phyloP scores from a whole-genome alignment of 2,113 vertebrate genomes.

The Thymallus thymallus region DNA sequence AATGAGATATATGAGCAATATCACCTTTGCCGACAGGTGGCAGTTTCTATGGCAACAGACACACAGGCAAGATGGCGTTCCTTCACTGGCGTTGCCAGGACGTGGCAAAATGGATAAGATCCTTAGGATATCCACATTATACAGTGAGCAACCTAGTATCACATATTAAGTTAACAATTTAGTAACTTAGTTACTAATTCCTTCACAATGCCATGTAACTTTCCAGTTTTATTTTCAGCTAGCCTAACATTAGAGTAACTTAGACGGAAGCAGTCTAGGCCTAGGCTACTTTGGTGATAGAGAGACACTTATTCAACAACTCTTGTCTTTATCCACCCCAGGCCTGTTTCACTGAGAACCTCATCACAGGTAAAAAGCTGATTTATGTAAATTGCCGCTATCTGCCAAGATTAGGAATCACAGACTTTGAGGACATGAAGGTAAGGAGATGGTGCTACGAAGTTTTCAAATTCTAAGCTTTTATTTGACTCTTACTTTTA shows the following conservation, averaged over 20 bases:
- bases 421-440: conserved; percentile 86
- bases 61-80: conserved; percentile 61
- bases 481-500: not conserved
- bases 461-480: not conserved
- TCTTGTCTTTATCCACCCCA: conserved; percentile 53
- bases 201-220: not conserved
- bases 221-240: not conserved
- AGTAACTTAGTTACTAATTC: not conserved
- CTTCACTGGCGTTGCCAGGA: conserved; percentile 67
- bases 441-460: conserved; percentile 58
- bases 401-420: conserved; percentile 85
- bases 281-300: not conserved
- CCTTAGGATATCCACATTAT: conserved; percentile 71
- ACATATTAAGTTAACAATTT: conserved; percentile 32
- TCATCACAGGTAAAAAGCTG: conserved; percentile 84
- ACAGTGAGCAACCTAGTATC: conserved; percentile 44
- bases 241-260: not conserved
- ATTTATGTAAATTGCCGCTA: conserved; percentile 77
- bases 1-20: not conserved
- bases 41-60: conserved; percentile 65
- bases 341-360: conserved; percentile 86
- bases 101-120: conserved; percentile 70
- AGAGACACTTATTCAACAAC: not conserved
- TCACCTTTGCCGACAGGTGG: not conserved
- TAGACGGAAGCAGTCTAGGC: not conserved